A percentile compares a stretch with the other conserved stretches of the same genome.
Conservation (phyloP, 30 jellyfish, hydroid and myxozoan genomes). For the Sanderia malayensis region DNA sequence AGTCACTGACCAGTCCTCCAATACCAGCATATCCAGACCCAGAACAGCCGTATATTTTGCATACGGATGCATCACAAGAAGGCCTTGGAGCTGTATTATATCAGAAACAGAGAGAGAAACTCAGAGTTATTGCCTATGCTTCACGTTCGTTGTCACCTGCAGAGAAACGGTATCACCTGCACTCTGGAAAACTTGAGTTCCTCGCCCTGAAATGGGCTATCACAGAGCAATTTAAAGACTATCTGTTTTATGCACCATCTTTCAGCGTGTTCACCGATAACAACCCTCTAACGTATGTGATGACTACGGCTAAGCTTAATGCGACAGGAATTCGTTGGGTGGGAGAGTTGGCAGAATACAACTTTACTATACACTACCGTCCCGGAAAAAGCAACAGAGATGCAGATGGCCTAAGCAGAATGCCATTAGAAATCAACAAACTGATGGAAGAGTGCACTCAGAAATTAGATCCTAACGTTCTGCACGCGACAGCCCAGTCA, state of each 20-base stretch:
- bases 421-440: constrained; percentile 18
- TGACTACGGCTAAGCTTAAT: constrained; percentile 18
- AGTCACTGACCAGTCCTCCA: constrained; percentile 13
- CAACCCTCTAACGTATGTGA: constrained; percentile 21
- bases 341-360: constrained; percentile 12
- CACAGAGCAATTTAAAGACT: constrained; percentile 25
- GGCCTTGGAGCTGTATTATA: too few species aligned
- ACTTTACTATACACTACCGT: constrained; percentile 37
- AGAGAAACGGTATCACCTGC: constrained; percentile 31
- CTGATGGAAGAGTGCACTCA: constrained; percentile 13
- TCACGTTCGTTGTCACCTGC: constrained; percentile 36
- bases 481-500: constrained; percentile 10
- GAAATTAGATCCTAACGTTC: not conserved
- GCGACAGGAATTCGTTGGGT: constrained; percentile 29
- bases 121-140: constrained; percentile 34
- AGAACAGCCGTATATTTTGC: not conserved
- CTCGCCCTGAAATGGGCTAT: constrained; percentile 52
- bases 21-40: constrained; percentile 33
- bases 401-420: constrained; percentile 34
- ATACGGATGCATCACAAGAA: too few species aligned
- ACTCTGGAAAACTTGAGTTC: constrained; percentile 38
- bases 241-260: constrained; percentile 27
- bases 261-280: constrained; percentile 34
- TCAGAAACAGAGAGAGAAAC: not conserved
- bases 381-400: constrained; percentile 29